Base-by-base conservation (phyloP, 2,888 invertebrate genomes). In the Hirtodrosophila histrioides region DNA sequence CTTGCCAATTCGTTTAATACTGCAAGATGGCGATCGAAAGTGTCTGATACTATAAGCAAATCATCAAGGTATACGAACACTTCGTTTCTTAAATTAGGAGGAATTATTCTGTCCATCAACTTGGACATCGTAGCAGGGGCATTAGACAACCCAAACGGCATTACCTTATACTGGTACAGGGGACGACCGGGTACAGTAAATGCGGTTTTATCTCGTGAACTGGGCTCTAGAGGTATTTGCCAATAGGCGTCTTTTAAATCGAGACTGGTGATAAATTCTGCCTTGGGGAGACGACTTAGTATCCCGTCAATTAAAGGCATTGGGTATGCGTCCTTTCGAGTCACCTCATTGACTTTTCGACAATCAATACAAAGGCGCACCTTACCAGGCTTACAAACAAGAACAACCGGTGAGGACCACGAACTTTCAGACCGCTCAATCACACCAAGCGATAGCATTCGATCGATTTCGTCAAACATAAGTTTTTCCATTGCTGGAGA, bases 11-110 rank as follows among this genome's bases (percentile, higher is more conserved):
- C 10, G 2, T 9, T 39, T 9, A 49, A 12, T 3, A 60, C 56
- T 0, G 3, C 12, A 3, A 63, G 4, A 33, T 57, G 57, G 0
- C 37, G 12, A 3, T 48, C 36, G 10, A 36, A 54, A 10, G 17
- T 31, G 10, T 46, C 46, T 1, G 54, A 61, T 0, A 61, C 29
- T 2, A 61, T 35, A 0, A 61, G 10, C 0, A 61, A 11, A 8
- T 55, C 61, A 9, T 61, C 46, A 5, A 55, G 11, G 1, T 61
- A 55, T 3, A 48, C 35, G n/a, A 61, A 55, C 2, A 61, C 36
- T 29, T 61, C 45, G 0, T 17, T 31, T 7, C 33, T 9, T 3
- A 33, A 17, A n/a, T 36, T 12, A 6, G 17, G 17, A 1, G 45
- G 33, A 17, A 17, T 17, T 17, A 17, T 45, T 10, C 12, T 12